A percentile compares a stretch with the other conserved stretches of the same genome.
Evolutionary conservation across 2,797 vertebrate species (phyloP).

Genomic region (Mormyrops attenuatus): DNA sequence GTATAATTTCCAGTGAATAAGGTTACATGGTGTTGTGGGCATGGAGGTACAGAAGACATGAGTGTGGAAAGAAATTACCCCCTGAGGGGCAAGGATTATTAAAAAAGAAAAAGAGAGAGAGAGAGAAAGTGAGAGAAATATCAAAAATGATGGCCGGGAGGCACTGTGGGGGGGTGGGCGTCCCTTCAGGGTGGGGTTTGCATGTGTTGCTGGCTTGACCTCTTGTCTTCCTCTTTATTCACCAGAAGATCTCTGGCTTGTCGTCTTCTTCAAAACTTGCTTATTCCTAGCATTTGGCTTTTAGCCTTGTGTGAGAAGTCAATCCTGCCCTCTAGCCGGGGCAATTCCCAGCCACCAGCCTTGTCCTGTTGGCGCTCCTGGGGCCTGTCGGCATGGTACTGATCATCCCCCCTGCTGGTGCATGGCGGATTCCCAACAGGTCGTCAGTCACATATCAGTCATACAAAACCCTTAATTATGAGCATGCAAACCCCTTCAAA

Average conservation of each 20-base stretch:
- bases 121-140: background rate
- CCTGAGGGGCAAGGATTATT: background rate
- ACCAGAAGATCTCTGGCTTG: background rate
- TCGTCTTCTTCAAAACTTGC: background rate
- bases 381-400: background rate
- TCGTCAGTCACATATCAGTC: background rate
- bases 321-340: background rate
- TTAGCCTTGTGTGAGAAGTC: background rate
- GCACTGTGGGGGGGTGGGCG: background rate
- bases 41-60: background rate
- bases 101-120: background rate
- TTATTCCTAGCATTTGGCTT: background rate
- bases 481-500: background rate
- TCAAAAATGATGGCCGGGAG: background rate
- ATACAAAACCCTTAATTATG: background rate
- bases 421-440: background rate
- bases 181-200: background rate
- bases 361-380: background rate
- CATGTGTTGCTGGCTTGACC: background rate
- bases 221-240: background rate
- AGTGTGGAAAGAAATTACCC: background rate
- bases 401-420: background rate
- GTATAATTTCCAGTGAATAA: background rate
- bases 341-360: background rate
- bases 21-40: background rate